phyloP scores from a whole-genome alignment of 2,113 vertebrate genomes.

The Onychostruthus taczanowskii region DNA sequence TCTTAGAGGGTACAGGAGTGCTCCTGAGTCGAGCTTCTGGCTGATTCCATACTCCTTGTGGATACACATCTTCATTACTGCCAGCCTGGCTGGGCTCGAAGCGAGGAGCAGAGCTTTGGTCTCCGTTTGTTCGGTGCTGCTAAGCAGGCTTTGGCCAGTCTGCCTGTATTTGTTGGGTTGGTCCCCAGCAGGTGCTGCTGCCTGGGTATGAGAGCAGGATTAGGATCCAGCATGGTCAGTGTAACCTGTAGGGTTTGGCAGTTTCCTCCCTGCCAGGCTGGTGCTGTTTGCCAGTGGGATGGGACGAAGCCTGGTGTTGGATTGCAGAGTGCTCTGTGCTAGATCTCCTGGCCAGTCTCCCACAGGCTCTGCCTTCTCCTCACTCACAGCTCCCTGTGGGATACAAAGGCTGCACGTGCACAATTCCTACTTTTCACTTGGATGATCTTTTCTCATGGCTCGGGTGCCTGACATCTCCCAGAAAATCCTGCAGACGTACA shows the following conservation, averaged over 20 bases:
- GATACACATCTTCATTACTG: background rate
- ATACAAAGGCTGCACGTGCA: background rate
- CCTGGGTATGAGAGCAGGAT: background rate
- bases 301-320: background rate
- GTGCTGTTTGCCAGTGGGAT: background rate
- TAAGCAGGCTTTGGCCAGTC: background rate
- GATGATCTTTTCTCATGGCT: background rate
- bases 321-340: background rate
- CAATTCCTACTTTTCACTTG: background rate
- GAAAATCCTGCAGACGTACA: background rate
- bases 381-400: accelerated
- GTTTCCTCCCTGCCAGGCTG: background rate
- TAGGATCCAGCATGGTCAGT: accelerated
- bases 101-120: background rate
- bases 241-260: accelerated
- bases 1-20: background rate
- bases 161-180: background rate
- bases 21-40: background rate
- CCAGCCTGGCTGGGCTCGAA: background rate
- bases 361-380: background rate
- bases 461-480: background rate
- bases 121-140: background rate
- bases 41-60: background rate
- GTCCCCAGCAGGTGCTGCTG: background rate
- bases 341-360: accelerated